Evolutionary conservation across 1,140 invertebrate species (phyloP), one percentile per base, ranked within the genome.

Genomic region (Drosophila sulfurigaster): DNA sequence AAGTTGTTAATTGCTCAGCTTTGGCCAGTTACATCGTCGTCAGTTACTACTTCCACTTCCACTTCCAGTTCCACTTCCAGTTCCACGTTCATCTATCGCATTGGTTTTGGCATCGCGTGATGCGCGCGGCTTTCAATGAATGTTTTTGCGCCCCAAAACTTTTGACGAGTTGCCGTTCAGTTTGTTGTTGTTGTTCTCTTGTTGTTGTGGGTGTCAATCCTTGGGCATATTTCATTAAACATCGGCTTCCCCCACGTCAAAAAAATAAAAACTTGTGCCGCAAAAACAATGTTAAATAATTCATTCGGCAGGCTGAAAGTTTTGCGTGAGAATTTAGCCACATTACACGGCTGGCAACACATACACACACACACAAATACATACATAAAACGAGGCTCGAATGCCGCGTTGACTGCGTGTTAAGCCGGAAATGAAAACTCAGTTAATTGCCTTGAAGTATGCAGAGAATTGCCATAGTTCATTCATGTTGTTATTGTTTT

Each of bases 401-500:
- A 45, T 7, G 41, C 35, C 7, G 10, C 35, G n/a, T 41, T 3
- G 25, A 51, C 82, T 88, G 82, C 82, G 83, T 89, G 85, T 75
- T 62, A 83, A 89, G 63, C 77, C 83, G 85, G 85, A 88, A 88
- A 88, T 89, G 78, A 81, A 89, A 89, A 79, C 71, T 81, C 78
- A 71, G 81, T 85, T 88, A 88, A 88, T 88, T 88, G 86, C 81
- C 85, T 56, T 81, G 78, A 89, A 88, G 85, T 89, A 90, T 90
- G 85, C 81, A 75, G 67, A 56, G 63, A 64, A 75, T 82, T 66
- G 70, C 58, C 70, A 59, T 10, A 54, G 48, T 76, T 49, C 38
- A 63, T 82, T 67, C 48, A 72, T 79, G 46, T 75, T 79, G 59
- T 57, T 49, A 35, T 59, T 83, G 15, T 66, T 62, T 25, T 41